Base-by-base conservation (phyloP, 2,888 invertebrate genomes). In the Cosmorhoe ocellata region DNA sequence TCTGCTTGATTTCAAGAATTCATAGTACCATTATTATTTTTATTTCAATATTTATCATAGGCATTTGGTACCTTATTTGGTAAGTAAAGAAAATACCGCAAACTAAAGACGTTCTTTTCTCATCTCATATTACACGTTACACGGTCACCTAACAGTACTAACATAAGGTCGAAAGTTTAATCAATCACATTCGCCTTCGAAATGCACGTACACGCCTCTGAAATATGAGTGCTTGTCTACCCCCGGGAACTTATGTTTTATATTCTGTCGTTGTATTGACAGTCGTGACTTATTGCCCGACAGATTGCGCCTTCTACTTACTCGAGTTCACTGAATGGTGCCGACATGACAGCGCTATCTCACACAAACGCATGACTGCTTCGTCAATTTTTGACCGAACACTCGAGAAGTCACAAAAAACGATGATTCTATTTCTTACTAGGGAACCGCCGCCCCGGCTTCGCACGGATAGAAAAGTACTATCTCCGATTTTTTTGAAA, bases 211-310 rank as follows among this genome's bases (percentile, higher is more conserved):
- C 80, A 74, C 68, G 67, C 65, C 65, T 67, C 73, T 79, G 78
- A 80, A 79, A 81, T 82, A 82, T 82, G 79, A 76, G 76, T 70
- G 70, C 74, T 68, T 60, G 69, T 71, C 71, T 59, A 67, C 71
- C 69, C 67, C 61, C 53, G 72, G 71, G 71, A 75, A 74, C 75
- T 79, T 76, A 83, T 79, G 79, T 81, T 84, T 84, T 84, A 82
- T 83, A 84, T 82, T 81, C 81, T 69, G 71, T 74, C 77, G 74
- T 68, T 78, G 80, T 83, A 84, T 81, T 82, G 83, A 81, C 84
- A 82, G 76, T 71, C 66, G 64, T 81, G 79, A 86, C 74, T 84
- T 84, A 83, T 84, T 76, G 79, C 74, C 62, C 66, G 69, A 75
- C 72, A 75, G 79, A 80, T 79, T 79, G 74, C 61, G 69, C 65